Evolutionary conservation across 2,113 vertebrate genomes (phyloP).

Genomic region (Rhynchomys soricoides): DNA sequence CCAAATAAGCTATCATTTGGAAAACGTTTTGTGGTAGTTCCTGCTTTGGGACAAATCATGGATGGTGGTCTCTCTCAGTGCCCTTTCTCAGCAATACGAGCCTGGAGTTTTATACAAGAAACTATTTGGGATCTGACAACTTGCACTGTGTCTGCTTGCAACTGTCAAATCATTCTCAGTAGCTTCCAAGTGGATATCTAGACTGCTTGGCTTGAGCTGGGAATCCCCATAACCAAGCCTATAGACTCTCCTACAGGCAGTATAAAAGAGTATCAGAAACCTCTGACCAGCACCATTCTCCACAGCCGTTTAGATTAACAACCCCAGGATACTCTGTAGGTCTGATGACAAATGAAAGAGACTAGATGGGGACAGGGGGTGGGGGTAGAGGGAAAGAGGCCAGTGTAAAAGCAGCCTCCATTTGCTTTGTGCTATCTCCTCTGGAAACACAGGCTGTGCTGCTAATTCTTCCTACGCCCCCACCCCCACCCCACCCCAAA

Average conservation of each 20-base stretch:
- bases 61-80: neutral
- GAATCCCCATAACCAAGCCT: neutral
- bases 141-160: neutral
- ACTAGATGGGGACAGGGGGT: neutral
- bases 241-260: neutral
- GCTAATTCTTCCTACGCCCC: neutral
- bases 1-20: neutral
- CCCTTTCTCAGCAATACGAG: neutral
- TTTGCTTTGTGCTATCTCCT: accelerated
- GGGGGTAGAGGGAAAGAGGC: neutral
- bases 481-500: neutral
- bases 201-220: neutral
- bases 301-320: neutral
- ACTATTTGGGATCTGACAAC: neutral
- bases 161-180: neutral
- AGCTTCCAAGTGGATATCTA: neutral
- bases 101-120: neutral
- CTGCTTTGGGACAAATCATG: neutral
- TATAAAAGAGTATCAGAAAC: neutral
- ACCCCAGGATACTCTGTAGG: neutral
- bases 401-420: neutral
- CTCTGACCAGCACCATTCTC: neutral
- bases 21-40: neutral
- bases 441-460: neutral
- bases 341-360: neutral